These are phyloP conservation scores for Trissolcus brochymenae DNA, from an alignment of 2,888 invertebrate species.

Conservation along the genomic window DNA sequence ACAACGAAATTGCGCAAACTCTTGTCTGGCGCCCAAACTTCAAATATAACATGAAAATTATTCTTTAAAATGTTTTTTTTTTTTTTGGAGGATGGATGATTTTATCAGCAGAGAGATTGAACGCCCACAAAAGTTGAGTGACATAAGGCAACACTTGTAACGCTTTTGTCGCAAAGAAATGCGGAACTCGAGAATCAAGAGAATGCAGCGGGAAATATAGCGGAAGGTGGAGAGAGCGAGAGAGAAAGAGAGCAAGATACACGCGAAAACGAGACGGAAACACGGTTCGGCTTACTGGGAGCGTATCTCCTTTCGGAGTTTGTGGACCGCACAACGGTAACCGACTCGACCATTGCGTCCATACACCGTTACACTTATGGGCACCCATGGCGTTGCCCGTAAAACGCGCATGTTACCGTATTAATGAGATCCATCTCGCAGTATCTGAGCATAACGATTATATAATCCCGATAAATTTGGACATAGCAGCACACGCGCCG, in stretches of 20 bases:
- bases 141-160: conserved; percentile 15
- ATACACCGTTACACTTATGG: conserved; percentile 74
- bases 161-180: conserved; percentile 31
- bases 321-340: conserved; percentile 75
- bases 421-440: conserved; percentile 55
- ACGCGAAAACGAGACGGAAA: conserved; percentile 39
- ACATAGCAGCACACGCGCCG: conserved; percentile 1
- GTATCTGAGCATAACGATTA: conserved; percentile 40
- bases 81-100: too few species aligned
- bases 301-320: conserved; percentile 65
- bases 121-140: not conserved
- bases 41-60: too few species aligned
- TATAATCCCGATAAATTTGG: conserved; percentile 44
- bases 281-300: conserved; percentile 53
- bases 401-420: conserved; percentile 59
- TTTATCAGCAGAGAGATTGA: not conserved
- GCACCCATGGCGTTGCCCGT: conserved; percentile 60
- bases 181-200: conserved; percentile 54
- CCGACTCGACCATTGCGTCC: conserved; percentile 65
- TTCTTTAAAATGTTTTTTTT: too few species aligned
- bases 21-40: too few species aligned
- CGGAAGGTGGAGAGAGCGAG: conserved; percentile 41
- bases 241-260: not conserved
- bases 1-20: too few species aligned
- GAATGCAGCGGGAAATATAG: conserved; percentile 46